These are phyloP conservation scores for Agapostemon virescens DNA, from an alignment of 2,888 invertebrate species.

Conservation along the genomic window DNA sequence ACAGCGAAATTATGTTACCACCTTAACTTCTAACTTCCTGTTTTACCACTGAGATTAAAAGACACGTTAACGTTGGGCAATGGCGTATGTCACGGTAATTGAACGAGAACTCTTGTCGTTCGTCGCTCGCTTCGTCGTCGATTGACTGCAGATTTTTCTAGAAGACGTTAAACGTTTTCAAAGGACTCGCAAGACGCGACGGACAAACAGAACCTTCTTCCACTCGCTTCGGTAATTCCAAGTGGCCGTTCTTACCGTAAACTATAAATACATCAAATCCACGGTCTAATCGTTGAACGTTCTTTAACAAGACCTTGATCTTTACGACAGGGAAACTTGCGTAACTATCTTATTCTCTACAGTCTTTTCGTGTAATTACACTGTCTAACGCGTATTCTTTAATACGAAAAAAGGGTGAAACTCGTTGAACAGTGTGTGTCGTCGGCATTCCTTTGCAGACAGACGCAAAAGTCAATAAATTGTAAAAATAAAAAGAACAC, in stretches of 20 bases:
- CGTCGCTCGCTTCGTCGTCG: background rate
- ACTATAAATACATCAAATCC: background rate
- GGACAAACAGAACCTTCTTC: background rate
- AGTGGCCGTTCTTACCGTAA: background rate
- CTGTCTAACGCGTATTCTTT: background rate
- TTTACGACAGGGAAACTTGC: background rate
- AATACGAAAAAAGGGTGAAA: background rate
- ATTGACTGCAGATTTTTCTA: background rate
- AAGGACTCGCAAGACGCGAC: background rate
- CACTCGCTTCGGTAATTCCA: background rate
- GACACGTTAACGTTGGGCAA: slow-evolving; percentile 11
- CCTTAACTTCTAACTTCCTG: slow-evolving; percentile 30
- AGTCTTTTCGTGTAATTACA: background rate
- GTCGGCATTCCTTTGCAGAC: background rate
- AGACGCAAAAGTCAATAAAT: background rate
- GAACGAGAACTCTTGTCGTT: background rate
- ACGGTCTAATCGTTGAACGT: background rate
- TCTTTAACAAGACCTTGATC: background rate
- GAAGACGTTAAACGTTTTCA: background rate
- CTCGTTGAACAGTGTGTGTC: background rate
- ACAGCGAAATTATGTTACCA: slow-evolving; percentile 14
- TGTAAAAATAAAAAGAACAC: slow-evolving; percentile 9
- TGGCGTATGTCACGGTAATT: slow-evolving; percentile 14
- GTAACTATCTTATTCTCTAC: background rate
- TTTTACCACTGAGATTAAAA: slow-evolving; percentile 26